Conservation (phyloP, 2,797 vertebrate genomes). For the Acanthiza pusilla region DNA sequence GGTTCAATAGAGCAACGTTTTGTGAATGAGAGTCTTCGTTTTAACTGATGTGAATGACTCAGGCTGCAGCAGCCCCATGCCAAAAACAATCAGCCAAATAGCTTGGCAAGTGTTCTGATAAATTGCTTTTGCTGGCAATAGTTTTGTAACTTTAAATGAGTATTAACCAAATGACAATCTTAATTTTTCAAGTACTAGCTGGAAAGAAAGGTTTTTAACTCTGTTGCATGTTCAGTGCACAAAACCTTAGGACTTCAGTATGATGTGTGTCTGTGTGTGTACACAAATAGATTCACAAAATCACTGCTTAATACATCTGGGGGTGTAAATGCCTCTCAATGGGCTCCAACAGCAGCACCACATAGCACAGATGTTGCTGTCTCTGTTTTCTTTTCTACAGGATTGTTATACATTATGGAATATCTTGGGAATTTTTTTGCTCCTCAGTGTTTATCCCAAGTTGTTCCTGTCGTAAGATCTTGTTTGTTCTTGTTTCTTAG, state of each 20-base stretch:
- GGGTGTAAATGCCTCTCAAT: not conserved
- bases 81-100: slow-evolving; percentile 20
- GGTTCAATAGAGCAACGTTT: not conserved
- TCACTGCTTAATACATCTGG: not conserved
- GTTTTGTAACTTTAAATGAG: slow-evolving; percentile 53
- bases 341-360: not conserved
- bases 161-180: slow-evolving; percentile 45
- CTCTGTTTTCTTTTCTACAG: not conserved
- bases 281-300: slow-evolving; percentile 11
- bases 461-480: not conserved
- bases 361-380: not conserved
- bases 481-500: not conserved
- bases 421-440: not conserved
- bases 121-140: slow-evolving; percentile 28
- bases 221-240: not conserved
- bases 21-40: not conserved
- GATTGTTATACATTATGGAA: not conserved
- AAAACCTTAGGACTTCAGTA: not conserved
- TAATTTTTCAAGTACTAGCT: slow-evolving; percentile 36
- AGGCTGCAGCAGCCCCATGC: not conserved
- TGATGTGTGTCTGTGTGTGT: not conserved
- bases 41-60: not conserved
- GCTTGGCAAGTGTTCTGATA: slow-evolving; percentile 10
- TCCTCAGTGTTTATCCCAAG: not conserved
- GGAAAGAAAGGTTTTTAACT: slow-evolving; percentile 35